A percentile compares a stretch with the other conserved stretches of the same genome.
Evolutionary conservation across 1,140 invertebrate species (phyloP).

Genomic region (Papilio machaon): DNA sequence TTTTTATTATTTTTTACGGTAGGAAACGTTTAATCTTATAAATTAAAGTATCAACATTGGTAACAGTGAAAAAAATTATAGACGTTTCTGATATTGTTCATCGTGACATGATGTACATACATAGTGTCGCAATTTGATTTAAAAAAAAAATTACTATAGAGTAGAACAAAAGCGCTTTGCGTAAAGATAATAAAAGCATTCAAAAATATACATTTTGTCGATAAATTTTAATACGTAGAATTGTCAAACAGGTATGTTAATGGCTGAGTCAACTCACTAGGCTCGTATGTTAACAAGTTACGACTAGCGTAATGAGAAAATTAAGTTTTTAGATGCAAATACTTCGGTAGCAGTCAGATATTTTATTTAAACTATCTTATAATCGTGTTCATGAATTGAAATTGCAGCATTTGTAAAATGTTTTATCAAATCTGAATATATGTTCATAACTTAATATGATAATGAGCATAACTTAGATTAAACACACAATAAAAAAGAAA

Average conservation of each 20-base stretch:
- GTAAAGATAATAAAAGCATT: not conserved
- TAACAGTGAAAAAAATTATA: no score
- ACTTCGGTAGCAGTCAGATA: slow-evolving; percentile 12
- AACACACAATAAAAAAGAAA: not conserved
- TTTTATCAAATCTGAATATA: not conserved
- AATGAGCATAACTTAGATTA: slow-evolving; percentile 8
- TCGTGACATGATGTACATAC: no score
- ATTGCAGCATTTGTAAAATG: slow-evolving; percentile 1
- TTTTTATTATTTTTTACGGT: no score
- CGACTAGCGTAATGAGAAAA: not conserved
- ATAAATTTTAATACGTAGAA: slow-evolving; percentile 5
- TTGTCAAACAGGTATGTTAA: not conserved
- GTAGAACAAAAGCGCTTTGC: not conserved
- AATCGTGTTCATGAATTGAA: slow-evolving; percentile 9
- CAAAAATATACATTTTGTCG: slow-evolving; percentile 5
- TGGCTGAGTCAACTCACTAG: not conserved
- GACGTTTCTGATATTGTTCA: no score
- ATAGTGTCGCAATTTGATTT: no score
- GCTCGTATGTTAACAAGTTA: slow-evolving; percentile 13
- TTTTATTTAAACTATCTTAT: slow-evolving; percentile 18
- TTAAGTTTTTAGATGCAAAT: slow-evolving; percentile 25
- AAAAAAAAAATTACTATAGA: not conserved
- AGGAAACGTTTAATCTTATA: no score
- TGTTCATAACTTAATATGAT: slow-evolving; percentile 15
- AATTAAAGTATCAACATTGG: no score